Evolutionary conservation across 2,888 invertebrate species (phyloP).

Genomic region (Sphaerophoria rueppellii): DNA sequence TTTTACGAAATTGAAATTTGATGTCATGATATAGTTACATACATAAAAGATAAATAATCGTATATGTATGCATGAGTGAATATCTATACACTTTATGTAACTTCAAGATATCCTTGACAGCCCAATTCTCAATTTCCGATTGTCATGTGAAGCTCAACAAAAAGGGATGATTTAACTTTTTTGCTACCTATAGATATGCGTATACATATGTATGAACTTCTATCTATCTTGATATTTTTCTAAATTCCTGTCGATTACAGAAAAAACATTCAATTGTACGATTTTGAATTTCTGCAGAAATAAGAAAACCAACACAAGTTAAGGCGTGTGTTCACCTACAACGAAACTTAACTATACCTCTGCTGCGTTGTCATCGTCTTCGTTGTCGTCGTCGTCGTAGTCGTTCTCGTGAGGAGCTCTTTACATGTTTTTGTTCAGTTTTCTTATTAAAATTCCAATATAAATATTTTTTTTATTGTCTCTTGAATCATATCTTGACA

Average conservation of each 20-base stretch:
- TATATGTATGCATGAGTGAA: too few relatives aligned
- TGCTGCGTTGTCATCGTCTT: not conserved
- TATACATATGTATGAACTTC: too few relatives aligned
- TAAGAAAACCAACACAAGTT: conserved; percentile 58
- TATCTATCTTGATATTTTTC: conserved; percentile 43
- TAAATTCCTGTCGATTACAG: conserved; percentile 69
- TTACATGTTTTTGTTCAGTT: conserved; percentile 52
- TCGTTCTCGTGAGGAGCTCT: not conserved
- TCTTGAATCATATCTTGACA: conserved; percentile 67
- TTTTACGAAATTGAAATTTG: conserved; percentile 59
- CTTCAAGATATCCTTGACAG: conserved; percentile 67
- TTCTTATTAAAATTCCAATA: conserved; percentile 73
- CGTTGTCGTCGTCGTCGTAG: not conserved
- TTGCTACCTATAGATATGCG: conserved; percentile 4
- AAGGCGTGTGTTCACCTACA: conserved; percentile 40
- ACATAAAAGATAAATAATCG: conserved; percentile 11
- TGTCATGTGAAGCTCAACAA: conserved; percentile 53
- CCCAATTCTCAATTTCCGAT: conserved; percentile 72
- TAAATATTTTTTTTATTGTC: conserved; percentile 68
- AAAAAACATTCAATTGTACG: conserved; percentile 59
- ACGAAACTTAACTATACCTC: too few relatives aligned
- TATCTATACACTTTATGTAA: conserved; percentile 22
- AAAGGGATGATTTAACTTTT: conserved; percentile 65
- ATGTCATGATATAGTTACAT: conserved; percentile 59
- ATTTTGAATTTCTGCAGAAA: conserved; percentile 64